Base-by-base conservation (phyloP, 2,888 invertebrate genomes). In the Drosophila histrio region DNA sequence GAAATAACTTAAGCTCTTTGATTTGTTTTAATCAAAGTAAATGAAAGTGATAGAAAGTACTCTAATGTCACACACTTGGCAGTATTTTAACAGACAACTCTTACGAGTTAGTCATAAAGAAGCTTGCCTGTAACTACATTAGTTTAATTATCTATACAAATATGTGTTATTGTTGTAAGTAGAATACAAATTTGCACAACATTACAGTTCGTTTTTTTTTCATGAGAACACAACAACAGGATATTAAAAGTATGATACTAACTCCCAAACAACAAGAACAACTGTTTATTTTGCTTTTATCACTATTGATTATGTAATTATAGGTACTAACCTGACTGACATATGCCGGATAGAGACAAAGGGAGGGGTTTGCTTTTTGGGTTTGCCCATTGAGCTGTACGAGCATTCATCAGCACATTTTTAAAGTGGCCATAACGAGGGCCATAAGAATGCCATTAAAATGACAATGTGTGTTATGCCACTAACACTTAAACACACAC, bases 391-490 rank as follows among this genome's bases (percentile, higher is more conserved):
- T 47, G 59, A 43, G 52, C 59, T 53, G 60, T 57, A 34, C 28
- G 54, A 44, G 44, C 56, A 41, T 43, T 60, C 44, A 70, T 58
- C 69, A 58, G 63, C 32, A 54, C 32, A 59, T 65, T 70, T 56
- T 57, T 43, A 52, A 58, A 56, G 49, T 60, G 47, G 47, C 36
- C 60, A 39, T 71, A 60, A 53, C 28, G 38, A 65, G 66, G 65
- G 41, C 41, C 46, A 62, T 32, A 50, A 52, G 39, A 63, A 52
- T 53, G 63, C 43, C 73, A 76, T 62, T 49, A 73, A 77, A 54
- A 44, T 56, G 47, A 60, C 74, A 75, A 61, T 72, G 61, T 66
- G 26, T 54, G 32, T 43, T 70, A 54, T 54, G 62, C 46, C 56
- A 52, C 46, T 57, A 44, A 62, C 41, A 49, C 36, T 36, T 28